Base-by-base conservation (phyloP, 1,140 invertebrate genomes). In the Diplogasteroides magnus region DNA sequence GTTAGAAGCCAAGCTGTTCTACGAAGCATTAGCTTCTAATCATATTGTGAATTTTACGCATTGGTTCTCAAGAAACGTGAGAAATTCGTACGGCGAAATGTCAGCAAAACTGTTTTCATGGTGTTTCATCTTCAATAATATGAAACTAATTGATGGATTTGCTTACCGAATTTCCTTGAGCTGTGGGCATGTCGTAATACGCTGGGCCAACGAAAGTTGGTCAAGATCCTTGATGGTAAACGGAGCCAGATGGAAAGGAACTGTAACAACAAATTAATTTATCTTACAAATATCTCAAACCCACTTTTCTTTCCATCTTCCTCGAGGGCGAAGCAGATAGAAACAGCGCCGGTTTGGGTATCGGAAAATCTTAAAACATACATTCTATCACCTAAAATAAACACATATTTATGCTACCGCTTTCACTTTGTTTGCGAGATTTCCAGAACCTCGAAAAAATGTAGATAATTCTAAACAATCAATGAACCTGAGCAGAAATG, bases 211-310 rank as follows among this genome's bases (percentile, higher is more conserved):
- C 13, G 79, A 82, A 61, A 82, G 63, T 25, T 83, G 79, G 68
- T 82, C 80, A 60, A 82, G 69, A 66, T 82, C 80, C 67, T 82
- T 82, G 64, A 82, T 82, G 15, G 81, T 78, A 59, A 83, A 83
- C 2, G 80, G 80, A 6, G 79, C 61, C 76, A 82, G 71, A 66
- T 83, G 80, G 61, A 82, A 83, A 13, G 81, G 76, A 61, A 81
- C 81, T 78, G 55, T 32, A 77, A 74, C 6, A 23, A 31, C 23
- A 27, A 31, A 60, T 11, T 48, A n/a, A 66, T 31, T 26, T 59
- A n/a, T 19, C 61, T 28, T 31, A n/a, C 65, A 14, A 19, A 23
- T 60, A 15, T 15, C 75, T 25, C 56, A 29, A 13, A 23, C 32
- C 27, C 59, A 74, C 73, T 69, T 74, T 82, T 81, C 55, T 74